A percentile compares a stretch with the other conserved stretches of the same genome.
Conservation (phyloP, 2,888 invertebrate species). For the Xanthia icteritia region DNA sequence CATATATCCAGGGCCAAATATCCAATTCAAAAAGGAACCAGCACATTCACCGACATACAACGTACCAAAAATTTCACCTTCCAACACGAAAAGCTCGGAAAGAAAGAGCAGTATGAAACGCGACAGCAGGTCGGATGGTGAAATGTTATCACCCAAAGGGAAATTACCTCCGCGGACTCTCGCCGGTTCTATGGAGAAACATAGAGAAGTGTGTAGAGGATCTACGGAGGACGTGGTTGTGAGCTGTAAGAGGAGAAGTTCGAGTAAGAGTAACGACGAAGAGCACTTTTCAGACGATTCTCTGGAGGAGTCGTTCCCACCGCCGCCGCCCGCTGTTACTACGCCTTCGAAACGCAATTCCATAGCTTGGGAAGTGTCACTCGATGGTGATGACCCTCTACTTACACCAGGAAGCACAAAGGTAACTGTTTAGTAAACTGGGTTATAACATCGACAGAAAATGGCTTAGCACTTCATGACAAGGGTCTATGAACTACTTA, state of each 20-base stretch:
- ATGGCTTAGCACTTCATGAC: not conserved
- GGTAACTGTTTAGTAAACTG: conserved; percentile 76
- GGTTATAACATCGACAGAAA: not conserved
- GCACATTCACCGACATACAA: conserved; percentile 86
- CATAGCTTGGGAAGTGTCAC: conserved; percentile 96
- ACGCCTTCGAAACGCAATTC: conserved; percentile 94
- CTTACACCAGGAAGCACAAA: conserved; percentile 93
- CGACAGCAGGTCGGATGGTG: conserved; percentile 85
- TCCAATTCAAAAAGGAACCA: conserved; percentile 80
- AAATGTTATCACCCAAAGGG: conserved; percentile 85
- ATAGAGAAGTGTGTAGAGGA: conserved; percentile 94
- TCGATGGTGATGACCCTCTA: conserved; percentile 93
- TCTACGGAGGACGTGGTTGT: conserved; percentile 87
- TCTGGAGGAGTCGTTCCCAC: conserved; percentile 93
- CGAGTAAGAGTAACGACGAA: conserved; percentile 84
- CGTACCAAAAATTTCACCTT: conserved; percentile 83
- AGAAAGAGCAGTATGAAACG: conserved; percentile 81
- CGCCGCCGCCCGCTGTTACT: conserved; percentile 89
- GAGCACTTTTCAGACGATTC: conserved; percentile 96
- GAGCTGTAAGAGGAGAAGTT: conserved; percentile 80
- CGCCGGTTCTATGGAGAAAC: conserved; percentile 93
- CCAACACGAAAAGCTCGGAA: conserved; percentile 82
- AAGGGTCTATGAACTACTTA: not conserved
- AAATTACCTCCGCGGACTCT: conserved; percentile 93
- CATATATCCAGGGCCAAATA: conserved; percentile 91